Conservation (phyloP, 23 tunicate genomes). For the Pegea sp. region DNA sequence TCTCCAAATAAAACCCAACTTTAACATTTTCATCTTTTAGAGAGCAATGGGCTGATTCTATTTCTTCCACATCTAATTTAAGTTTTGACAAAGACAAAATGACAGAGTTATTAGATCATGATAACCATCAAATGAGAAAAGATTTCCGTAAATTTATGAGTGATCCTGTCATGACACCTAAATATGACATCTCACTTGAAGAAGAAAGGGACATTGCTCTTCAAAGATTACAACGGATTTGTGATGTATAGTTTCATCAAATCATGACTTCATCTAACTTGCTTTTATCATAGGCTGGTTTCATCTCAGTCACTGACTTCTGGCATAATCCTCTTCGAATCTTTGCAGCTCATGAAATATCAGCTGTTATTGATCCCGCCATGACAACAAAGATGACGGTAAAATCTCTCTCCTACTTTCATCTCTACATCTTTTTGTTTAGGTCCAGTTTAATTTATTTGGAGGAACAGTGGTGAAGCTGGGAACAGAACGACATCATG, state of each 20-base stretch:
- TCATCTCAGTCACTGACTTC: slow-evolving; percentile 85
- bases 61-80: slow-evolving; percentile 2
- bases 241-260: slow-evolving; percentile 43
- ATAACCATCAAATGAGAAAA: slow-evolving; percentile 72
- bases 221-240: slow-evolving; percentile 54
- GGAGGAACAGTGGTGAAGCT: slow-evolving; percentile 85
- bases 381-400: slow-evolving; percentile 98
- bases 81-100: slow-evolving; percentile 43
- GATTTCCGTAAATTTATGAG: slow-evolving; percentile 55
- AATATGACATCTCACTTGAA: slow-evolving; percentile 56
- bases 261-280: neutral
- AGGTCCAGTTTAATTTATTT: slow-evolving; percentile 83
- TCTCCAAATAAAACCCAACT: too few species aligned
- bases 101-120: slow-evolving; percentile 67
- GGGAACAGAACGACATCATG: slow-evolving; percentile 79
- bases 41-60: slow-evolving; percentile 20
- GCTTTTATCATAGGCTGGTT: slow-evolving; percentile 18
- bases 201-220: slow-evolving; percentile 79
- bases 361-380: slow-evolving; percentile 92
- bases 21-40: too few species aligned
- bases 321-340: slow-evolving; percentile 83
- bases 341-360: slow-evolving; percentile 90
- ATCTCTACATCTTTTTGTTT: neutral
- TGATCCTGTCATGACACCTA: slow-evolving; percentile 65
- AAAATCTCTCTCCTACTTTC: slow-evolving; percentile 3